Percentiles rank a stretch among this genome's conserved stretches.
These are phyloP conservation scores for Pheosia tremula DNA, from an alignment of 2,888 invertebrate species.

Conservation along the genomic window DNA sequence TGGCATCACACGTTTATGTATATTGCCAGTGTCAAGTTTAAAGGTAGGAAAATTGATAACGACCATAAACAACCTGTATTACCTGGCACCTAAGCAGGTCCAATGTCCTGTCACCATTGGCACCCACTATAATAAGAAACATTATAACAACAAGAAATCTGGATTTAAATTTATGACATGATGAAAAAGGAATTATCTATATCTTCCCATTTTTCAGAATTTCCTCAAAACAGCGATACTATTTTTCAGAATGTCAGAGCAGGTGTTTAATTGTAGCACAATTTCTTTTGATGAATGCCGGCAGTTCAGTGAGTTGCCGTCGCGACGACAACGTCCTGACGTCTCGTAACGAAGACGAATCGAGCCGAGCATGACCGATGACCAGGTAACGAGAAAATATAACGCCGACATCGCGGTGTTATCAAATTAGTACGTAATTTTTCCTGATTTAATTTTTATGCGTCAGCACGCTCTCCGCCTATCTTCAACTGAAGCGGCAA, in stretches of 20 bases:
- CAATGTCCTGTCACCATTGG: no score
- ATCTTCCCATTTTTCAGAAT: neutral
- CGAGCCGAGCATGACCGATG: neutral
- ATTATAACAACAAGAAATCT: neutral
- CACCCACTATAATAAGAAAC: no score
- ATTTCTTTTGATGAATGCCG: neutral
- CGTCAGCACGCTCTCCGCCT: neutral
- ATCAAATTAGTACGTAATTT: neutral
- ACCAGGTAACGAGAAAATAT: slow-evolving; percentile 3
- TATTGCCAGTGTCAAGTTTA: no score
- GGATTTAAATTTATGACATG: neutral
- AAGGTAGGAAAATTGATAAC: no score
- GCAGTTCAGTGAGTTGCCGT: neutral
- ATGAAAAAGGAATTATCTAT: neutral
- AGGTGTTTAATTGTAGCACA: neutral
- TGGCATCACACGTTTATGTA: no score
- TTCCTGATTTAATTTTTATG: neutral
- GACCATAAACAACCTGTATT: no score
- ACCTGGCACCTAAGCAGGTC: no score
- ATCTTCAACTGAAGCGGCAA: no score
- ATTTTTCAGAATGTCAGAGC: neutral
- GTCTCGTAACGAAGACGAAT: slow-evolving; percentile 1
- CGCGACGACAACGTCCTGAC: neutral
- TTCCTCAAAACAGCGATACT: neutral
- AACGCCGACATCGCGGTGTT: neutral